These are phyloP conservation scores for Colossoma macropomum DNA, from an alignment of 2,113 vertebrate genomes.

Conservation along the genomic window DNA sequence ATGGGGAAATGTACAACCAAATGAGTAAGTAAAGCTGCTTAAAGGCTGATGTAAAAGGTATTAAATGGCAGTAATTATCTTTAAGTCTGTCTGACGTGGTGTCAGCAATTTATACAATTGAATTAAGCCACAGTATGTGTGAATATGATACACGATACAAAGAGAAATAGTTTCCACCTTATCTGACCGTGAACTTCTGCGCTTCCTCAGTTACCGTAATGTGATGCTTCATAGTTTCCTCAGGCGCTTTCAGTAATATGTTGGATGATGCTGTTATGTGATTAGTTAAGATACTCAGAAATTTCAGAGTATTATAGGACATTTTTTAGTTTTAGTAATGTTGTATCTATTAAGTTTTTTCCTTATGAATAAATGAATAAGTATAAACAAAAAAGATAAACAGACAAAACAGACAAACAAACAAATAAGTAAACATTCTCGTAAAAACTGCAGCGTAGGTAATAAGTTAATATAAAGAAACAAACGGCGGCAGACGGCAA, in stretches of 20 bases:
- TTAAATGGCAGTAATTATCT: background rate
- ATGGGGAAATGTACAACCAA: background rate
- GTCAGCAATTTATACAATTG: background rate
- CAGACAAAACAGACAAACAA: too few species aligned
- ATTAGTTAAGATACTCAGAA: background rate
- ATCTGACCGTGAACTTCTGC: slow-evolving; percentile 14
- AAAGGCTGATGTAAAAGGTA: background rate
- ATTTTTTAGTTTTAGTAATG: background rate
- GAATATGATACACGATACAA: background rate
- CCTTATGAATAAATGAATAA: too few species aligned
- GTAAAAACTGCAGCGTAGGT: too few species aligned
- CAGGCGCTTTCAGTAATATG: background rate
- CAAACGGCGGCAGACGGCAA: too few species aligned
- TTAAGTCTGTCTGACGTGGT: background rate
- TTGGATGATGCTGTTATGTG: background rate
- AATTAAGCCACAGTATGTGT: background rate
- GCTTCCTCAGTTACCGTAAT: background rate
- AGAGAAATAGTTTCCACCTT: background rate
- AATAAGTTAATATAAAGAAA: too few species aligned
- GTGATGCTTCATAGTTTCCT: slow-evolving; percentile 25
- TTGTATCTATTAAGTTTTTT: background rate
- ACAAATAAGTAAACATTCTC: too few species aligned
- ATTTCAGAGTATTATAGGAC: background rate
- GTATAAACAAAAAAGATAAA: too few species aligned
- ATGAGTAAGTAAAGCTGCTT: background rate